Conservation (phyloP, 2,888 invertebrate species). For the Stenoptilia bipunctidactyla region DNA sequence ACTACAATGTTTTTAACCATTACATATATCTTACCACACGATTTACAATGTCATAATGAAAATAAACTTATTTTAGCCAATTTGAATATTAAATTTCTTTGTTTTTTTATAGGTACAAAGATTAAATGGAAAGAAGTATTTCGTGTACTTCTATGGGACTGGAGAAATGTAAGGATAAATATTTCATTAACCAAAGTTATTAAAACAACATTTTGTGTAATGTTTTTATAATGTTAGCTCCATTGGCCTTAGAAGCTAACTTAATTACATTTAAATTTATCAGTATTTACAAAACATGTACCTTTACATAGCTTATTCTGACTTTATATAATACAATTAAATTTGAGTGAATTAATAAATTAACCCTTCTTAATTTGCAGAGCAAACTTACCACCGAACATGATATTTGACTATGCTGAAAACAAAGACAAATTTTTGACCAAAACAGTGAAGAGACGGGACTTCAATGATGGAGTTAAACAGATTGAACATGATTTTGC, state of each 20-base stretch:
- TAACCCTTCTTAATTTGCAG: conserved; percentile 28
- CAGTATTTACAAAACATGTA: too few relatives aligned
- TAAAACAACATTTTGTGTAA: too few relatives aligned
- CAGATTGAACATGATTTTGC: conserved; percentile 87
- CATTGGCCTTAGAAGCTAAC: too few relatives aligned
- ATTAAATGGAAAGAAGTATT: conserved; percentile 80
- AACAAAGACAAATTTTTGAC: conserved; percentile 82
- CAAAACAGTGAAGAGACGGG: conserved; percentile 83
- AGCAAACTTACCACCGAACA: conserved; percentile 84
- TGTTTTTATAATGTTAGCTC: too few relatives aligned
- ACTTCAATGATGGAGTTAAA: conserved; percentile 88
- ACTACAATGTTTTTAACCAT: too few relatives aligned
- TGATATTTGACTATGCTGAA: conserved; percentile 86
- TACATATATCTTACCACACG: neutral
- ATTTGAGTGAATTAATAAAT: too few relatives aligned
- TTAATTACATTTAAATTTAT: too few relatives aligned
- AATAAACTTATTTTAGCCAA: conserved; percentile 10
- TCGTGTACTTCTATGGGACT: conserved; percentile 94
- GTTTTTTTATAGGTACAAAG: conserved; percentile 70
- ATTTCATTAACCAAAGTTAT: conserved; percentile 1
- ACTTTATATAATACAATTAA: too few relatives aligned
- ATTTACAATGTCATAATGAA: neutral
- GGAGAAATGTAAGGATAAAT: conserved; percentile 86
- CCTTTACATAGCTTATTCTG: neutral
- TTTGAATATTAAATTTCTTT: too few relatives aligned